These are phyloP conservation scores for Camelus bactrianus DNA, from an alignment of 2,113 vertebrate species.

Conservation along the genomic window DNA sequence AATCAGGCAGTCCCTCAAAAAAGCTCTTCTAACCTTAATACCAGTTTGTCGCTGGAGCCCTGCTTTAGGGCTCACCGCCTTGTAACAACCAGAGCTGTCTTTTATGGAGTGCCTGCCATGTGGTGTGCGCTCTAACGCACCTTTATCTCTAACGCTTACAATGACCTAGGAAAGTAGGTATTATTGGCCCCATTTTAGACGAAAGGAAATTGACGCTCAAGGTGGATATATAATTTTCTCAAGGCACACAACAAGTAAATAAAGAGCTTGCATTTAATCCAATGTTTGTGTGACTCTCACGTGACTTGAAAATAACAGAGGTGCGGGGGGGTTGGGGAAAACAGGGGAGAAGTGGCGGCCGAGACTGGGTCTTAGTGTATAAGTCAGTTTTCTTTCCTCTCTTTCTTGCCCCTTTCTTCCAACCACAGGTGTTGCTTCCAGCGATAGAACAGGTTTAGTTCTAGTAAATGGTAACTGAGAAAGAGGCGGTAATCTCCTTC, in stretches of 20 bases:
- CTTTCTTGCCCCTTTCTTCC: background rate
- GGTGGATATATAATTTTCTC: background rate
- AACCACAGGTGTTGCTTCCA: background rate
- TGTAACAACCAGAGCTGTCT: background rate
- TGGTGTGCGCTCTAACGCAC: background rate
- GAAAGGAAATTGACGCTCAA: background rate
- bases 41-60: background rate
- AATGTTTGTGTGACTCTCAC: background rate
- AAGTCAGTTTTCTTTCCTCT: background rate
- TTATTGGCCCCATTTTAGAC: background rate
- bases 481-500: background rate
- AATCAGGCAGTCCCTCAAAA: background rate
- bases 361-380: background rate
- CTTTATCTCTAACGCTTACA: background rate
- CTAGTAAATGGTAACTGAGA: background rate
- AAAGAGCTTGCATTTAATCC: background rate
- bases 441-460: background rate
- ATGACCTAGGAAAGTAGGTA: background rate
- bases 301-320: background rate
- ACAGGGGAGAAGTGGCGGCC: background rate
- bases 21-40: background rate
- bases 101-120: background rate
- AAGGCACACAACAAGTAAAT: background rate
- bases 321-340: background rate
- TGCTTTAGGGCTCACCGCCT: background rate